phyloP scores from a whole-genome alignment of 2,113 vertebrate species.

The Aphyosemion australe region DNA sequence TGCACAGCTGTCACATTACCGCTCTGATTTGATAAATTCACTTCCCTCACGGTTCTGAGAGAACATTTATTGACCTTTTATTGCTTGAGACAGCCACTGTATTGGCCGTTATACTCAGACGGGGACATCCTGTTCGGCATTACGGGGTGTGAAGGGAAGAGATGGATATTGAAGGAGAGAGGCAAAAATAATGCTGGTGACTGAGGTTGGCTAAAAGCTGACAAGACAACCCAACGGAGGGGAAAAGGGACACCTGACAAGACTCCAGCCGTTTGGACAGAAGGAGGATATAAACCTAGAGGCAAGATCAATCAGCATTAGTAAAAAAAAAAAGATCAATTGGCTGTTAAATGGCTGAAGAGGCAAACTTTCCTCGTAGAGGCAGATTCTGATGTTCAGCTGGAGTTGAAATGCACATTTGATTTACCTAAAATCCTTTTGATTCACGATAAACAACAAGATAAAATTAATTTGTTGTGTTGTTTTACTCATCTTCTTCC shows the following conservation, averaged over 20 bases:
- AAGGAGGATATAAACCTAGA: slow-evolving; percentile 32
- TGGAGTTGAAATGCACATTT: slow-evolving; percentile 19
- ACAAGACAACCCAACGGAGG: slow-evolving; percentile 77
- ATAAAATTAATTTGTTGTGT: too few species aligned
- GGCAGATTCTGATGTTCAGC: slow-evolving; percentile 12
- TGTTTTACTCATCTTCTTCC: too few species aligned
- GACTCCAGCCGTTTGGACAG: slow-evolving; percentile 58
- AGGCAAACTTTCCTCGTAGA: slow-evolving; percentile 38
- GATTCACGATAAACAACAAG: too few species aligned
- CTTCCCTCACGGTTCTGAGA: too few species aligned
- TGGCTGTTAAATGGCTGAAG: slow-evolving; percentile 45
- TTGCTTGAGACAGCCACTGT: slow-evolving; percentile 56
- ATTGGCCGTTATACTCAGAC: slow-evolving; percentile 44
- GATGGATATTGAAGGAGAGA: slow-evolving; percentile 71
- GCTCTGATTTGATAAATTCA: too few species aligned
- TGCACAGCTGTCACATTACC: not conserved
- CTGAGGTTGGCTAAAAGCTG: slow-evolving; percentile 66
- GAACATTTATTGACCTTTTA: slow-evolving; percentile 59
- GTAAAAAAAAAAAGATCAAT: slow-evolving; percentile 56
- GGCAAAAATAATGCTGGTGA: slow-evolving; percentile 61
- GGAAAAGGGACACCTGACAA: slow-evolving; percentile 75
- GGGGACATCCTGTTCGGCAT: slow-evolving; percentile 46
- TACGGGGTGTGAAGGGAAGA: slow-evolving; percentile 57
- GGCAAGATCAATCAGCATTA: slow-evolving; percentile 61
- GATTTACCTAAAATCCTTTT: not conserved